Conservation (phyloP, 1,140 invertebrate genomes). For the Hylaeus volcanicus region DNA sequence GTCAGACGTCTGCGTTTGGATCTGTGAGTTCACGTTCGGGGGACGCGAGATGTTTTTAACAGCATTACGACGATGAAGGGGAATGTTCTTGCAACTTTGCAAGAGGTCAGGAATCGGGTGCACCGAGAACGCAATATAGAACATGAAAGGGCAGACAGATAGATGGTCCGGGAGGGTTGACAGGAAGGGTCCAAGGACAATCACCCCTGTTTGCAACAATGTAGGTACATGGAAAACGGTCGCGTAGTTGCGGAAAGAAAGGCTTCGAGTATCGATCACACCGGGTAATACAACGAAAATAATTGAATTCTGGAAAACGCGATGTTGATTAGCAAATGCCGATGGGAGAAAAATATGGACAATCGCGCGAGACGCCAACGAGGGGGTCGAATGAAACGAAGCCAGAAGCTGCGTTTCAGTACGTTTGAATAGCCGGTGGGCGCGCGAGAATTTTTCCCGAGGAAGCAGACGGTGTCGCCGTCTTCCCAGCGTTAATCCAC, state of each 20-base stretch:
- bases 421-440: background rate
- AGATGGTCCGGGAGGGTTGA: constrained; percentile 59
- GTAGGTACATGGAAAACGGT: constrained; percentile 54
- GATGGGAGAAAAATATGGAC: too few species aligned
- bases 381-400: too few species aligned
- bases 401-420: too few species aligned
- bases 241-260: constrained; percentile 22
- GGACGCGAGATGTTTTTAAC: background rate
- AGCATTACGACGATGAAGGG: background rate
- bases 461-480: background rate
- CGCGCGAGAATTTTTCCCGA: background rate
- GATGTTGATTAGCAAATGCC: background rate
- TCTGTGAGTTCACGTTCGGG: too few species aligned
- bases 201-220: constrained; percentile 62
- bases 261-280: constrained; percentile 20
- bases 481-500: background rate
- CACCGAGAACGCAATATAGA: constrained; percentile 55
- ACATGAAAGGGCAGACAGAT: constrained; percentile 57
- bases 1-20: too few species aligned
- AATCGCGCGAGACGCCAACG: too few species aligned
- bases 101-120: constrained; percentile 57
- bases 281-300: constrained; percentile 18
- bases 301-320: constrained; percentile 25
- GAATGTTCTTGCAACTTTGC: background rate
- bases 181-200: constrained; percentile 61